These are phyloP conservation scores for Coremacera marginata DNA, from an alignment of 2,888 invertebrate species.

Conservation along the genomic window DNA sequence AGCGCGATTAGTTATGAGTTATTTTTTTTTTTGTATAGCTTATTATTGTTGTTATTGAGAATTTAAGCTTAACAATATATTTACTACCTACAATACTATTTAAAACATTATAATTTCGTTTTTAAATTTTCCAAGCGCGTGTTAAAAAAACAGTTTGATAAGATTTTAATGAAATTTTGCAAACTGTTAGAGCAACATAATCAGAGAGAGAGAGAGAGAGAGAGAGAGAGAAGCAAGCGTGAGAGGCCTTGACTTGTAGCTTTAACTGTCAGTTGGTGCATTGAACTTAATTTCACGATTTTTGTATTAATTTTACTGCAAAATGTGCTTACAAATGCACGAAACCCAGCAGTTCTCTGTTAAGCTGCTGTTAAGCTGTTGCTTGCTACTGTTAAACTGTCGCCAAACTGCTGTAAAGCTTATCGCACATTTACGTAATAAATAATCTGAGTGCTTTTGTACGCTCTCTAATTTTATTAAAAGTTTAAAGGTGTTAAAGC, in stretches of 20 bases:
- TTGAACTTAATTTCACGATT: not conserved
- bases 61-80: not conserved
- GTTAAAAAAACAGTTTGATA: not conserved
- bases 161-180: not conserved
- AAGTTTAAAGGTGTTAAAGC: too few species aligned
- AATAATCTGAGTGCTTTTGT: too few species aligned
- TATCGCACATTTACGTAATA: too few species aligned
- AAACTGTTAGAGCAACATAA: not conserved
- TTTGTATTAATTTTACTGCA: not conserved
- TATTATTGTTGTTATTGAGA: not conserved
- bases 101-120: not conserved
- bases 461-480: too few species aligned
- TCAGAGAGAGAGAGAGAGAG: not conserved
- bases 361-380: not conserved
- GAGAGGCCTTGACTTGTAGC: not conserved
- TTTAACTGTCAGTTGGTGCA: not conserved
- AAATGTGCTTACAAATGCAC: not conserved
- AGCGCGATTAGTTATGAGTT: not conserved
- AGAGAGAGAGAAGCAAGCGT: not conserved
- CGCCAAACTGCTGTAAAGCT: too few species aligned
- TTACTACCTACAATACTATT: not conserved
- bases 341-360: not conserved
- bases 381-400: too few species aligned
- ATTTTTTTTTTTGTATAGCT: not conserved
- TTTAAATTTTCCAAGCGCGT: not conserved